Evolutionary conservation across 2,113 vertebrate species (phyloP).

Genomic region (Corythornis madagascariensis): DNA sequence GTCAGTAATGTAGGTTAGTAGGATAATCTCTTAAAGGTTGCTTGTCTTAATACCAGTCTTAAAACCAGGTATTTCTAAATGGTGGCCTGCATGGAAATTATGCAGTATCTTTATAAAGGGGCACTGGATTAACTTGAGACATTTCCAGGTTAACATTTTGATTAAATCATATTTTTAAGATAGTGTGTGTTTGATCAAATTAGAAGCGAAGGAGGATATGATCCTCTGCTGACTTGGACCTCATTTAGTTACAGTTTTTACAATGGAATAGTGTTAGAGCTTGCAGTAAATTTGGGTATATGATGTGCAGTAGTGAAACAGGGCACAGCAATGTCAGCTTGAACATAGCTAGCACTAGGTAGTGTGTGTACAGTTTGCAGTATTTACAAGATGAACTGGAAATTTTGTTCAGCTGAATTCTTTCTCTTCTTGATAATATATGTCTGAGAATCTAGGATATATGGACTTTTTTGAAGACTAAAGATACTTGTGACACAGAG

Average conservation of each 20-base stretch:
- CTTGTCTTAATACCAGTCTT: neutral
- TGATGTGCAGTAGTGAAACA: neutral
- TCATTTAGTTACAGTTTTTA: neutral
- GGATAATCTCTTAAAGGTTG: slow-evolving; percentile 14
- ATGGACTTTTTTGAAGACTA: neutral
- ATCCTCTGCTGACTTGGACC: neutral
- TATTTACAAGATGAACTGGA: neutral
- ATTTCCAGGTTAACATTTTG: neutral
- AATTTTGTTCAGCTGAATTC: neutral
- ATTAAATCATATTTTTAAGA: neutral
- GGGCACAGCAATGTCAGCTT: fast-evolving
- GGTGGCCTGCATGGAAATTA: neutral
- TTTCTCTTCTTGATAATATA: neutral
- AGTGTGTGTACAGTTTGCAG: neutral
- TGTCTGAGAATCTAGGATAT: neutral
- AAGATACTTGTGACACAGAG: neutral
- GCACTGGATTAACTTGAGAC: neutral
- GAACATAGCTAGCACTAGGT: neutral
- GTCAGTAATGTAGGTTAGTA: slow-evolving; percentile 59
- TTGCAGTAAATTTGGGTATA: neutral
- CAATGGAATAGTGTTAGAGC: fast-evolving
- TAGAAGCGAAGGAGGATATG: neutral
- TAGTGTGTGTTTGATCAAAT: neutral
- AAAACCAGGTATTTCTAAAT: slow-evolving; percentile 1
- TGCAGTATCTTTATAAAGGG: neutral